Evolutionary conservation across 2,888 invertebrate genomes (phyloP).

Genomic region (Magallana nippona): DNA sequence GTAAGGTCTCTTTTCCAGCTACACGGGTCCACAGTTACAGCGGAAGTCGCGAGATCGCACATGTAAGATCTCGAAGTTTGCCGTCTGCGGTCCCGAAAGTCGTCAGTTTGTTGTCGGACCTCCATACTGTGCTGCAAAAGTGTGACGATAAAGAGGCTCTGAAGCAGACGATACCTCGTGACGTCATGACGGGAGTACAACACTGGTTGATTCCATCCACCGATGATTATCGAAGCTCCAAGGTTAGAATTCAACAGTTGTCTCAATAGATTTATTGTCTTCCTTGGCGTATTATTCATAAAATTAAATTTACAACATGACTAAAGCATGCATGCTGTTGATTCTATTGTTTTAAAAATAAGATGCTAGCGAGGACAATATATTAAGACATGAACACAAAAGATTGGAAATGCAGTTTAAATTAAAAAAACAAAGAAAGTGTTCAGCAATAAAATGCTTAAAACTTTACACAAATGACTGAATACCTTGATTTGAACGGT

Average conservation of each 20-base stretch:
- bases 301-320: too few species aligned
- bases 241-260: not conserved
- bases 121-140: slow-evolving; percentile 8
- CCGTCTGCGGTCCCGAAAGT: slow-evolving; percentile 7
- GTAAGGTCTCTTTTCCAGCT: not conserved
- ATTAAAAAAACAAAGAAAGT: too few species aligned
- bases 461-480: too few species aligned
- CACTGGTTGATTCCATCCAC: not conserved
- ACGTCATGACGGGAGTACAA: not conserved
- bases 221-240: slow-evolving; percentile 18
- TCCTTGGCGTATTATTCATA: too few species aligned
- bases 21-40: slow-evolving; percentile 12
- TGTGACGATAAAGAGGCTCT: slow-evolving; percentile 12
- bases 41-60: not conserved
- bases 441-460: too few species aligned
- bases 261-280: too few species aligned
- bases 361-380: too few species aligned
- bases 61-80: slow-evolving; percentile 2
- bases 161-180: slow-evolving; percentile 15
- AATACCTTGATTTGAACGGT: too few species aligned
- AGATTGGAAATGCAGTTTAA: too few species aligned
- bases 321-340: too few species aligned
- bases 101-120: slow-evolving; percentile 12
- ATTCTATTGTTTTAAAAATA: too few species aligned
- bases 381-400: too few species aligned